Base-by-base conservation (phyloP, 2,888 invertebrate species). In the Pollenia labialis region DNA sequence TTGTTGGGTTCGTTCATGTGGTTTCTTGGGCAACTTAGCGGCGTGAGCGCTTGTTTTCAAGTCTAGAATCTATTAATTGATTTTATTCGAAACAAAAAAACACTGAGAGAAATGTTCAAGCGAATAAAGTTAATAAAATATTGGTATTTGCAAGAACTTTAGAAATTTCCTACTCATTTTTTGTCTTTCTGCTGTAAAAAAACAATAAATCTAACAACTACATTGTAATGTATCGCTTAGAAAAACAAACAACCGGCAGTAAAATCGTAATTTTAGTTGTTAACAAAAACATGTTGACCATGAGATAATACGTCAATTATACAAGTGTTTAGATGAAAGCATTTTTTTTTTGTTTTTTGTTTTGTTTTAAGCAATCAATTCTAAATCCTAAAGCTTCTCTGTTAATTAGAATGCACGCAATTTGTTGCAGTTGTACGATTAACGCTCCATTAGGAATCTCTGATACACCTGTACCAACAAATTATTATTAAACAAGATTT, bases 381-480 rank as follows among this genome's bases (percentile, higher is more conserved):
- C 9, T 14, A 46, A 48, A 40, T 66, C 11, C 14, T 66, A 16
- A 54, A 71, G 64, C 62, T 81, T 32, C 62, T 72, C 23, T 71
- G 54, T 40, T 64, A 80, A 79, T 81, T 72, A 85, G 60, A 44
- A 54, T 42, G 40, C 74, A 77, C 62, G 69, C 74, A 76, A 86
- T 82, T 79, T 77, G 79, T 80, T 82, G 74, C 82, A 79, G 60
- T 82, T 75, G 50, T 81, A 2, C 58, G 12, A 71, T 81, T 72
- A 54, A 71, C 23, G 50, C 50, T 14, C 10, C 48, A 76, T 69
- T 76, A 54, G 50, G 71, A 62, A 66, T 74, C 68, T 74, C 50
- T 68, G 62, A 40, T 62, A 18, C 32, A 32, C 8, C 23, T 50
- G 23, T 58, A 32, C 10, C 74, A 66, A 58, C 72, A 56, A 77